These are phyloP conservation scores for Pristionchus pacificus DNA, from an alignment of 1,140 invertebrate species.

Conservation along the genomic window DNA sequence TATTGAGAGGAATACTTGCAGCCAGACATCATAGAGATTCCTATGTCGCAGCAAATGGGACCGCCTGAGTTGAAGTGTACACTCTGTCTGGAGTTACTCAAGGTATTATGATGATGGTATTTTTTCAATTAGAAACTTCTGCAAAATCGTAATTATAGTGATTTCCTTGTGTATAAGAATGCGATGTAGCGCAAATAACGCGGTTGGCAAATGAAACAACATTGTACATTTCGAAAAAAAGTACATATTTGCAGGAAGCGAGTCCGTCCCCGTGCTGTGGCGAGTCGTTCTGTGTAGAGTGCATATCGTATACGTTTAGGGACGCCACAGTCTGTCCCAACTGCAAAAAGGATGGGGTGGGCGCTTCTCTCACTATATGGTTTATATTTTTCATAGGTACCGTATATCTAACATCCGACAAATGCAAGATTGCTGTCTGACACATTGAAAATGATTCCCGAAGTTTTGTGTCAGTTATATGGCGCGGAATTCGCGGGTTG, in stretches of 20 bases:
- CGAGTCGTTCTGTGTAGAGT: constrained; percentile 97
- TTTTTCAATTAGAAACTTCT: not conserved
- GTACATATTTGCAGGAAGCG: constrained; percentile 74
- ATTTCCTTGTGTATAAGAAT: too few species aligned
- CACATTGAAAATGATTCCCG: too few species aligned
- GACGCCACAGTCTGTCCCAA: constrained; percentile 90
- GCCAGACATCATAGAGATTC: constrained; percentile 13
- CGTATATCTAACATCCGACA: too few species aligned
- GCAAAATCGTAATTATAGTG: too few species aligned
- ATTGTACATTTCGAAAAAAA: too few species aligned
- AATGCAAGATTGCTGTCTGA: too few species aligned
- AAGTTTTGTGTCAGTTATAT: too few species aligned
- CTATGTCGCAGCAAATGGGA: constrained; percentile 67
- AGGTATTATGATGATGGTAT: not conserved
- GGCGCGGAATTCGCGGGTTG: too few species aligned
- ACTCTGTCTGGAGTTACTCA: constrained; percentile 77
- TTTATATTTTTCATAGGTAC: too few species aligned
- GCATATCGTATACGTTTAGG: constrained; percentile 62
- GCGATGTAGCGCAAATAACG: too few species aligned
- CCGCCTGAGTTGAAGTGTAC: constrained; percentile 84
- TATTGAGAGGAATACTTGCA: too few species aligned
- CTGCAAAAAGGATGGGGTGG: constrained; percentile 78
- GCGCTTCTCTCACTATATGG: too few species aligned
- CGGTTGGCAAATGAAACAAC: not conserved
- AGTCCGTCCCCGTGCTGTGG: constrained; percentile 95